Percentiles rank a stretch among this genome's conserved stretches.
Evolutionary conservation across 2,797 vertebrate species (phyloP).

Genomic region (Halcyon badia): DNA sequence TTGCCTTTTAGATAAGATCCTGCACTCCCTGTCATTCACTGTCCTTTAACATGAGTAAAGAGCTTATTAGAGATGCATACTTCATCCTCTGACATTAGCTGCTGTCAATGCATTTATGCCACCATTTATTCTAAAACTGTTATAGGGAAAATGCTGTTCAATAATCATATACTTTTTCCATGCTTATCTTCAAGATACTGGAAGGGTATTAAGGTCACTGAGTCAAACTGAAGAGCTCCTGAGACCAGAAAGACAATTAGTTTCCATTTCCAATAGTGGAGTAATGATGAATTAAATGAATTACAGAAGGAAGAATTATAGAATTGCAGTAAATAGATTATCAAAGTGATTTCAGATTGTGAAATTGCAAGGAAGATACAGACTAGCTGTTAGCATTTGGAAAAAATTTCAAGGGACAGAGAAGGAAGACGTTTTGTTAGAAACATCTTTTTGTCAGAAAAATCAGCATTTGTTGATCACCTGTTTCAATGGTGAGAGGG

Average conservation of each 20-base stretch:
- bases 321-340: background rate
- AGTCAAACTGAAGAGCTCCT: background rate
- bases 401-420: background rate
- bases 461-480: background rate
- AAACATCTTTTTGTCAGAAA: background rate
- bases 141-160: background rate
- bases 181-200: background rate
- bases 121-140: constrained; percentile 26
- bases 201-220: background rate
- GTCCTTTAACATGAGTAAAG: constrained; percentile 33
- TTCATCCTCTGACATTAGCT: constrained; percentile 47
- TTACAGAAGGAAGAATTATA: background rate
- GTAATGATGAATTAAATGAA: background rate
- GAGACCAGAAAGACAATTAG: background rate
- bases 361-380: background rate
- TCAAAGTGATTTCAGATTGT: background rate
- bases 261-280: background rate
- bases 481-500: background rate
- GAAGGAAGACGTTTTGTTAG: background rate
- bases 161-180: background rate
- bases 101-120: constrained; percentile 12
- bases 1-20: constrained; percentile 52
- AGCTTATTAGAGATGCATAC: constrained; percentile 38
- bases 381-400: background rate
- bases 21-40: constrained; percentile 25